Evolutionary conservation across 1,140 invertebrate genomes (phyloP), one percentile per base, ranked within the genome.

Genomic region (Dendroctonus valens): DNA sequence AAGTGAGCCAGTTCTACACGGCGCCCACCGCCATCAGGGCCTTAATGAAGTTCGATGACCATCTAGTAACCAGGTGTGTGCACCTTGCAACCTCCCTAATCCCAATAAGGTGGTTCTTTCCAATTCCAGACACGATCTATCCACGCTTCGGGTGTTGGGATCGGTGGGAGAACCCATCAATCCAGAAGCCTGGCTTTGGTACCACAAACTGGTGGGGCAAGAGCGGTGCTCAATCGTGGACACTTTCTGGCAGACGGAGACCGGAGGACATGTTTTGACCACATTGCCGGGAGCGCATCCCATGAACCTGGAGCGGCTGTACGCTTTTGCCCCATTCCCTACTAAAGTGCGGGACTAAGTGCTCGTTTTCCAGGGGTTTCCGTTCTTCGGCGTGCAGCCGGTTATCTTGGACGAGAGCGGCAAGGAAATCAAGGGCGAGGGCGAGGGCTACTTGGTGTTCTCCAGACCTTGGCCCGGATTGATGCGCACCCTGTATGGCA

Each of bases 231-330:
- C 94, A 52, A 94, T 99, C 75, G 93, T 94, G 0, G 97, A 99
- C 75, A 99, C 97, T 1, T 99, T 97, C 80, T 99, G 97, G 96
- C 97, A 99, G 81, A 99, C 97, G 1, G 97, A 99, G 84, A 99
- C 97, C 26, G 96, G 96, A 7, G 92, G 93, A 2, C 92, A 95
- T 81, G 92, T 98, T 2, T 85, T 99, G 3, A 97, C 96, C 48
- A 93, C 96, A 39, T 79, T 99, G 38, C 97, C 97, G 37, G 96
- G 94, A 40, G 93, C 91, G 9, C 97, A 94, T 7, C 92, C 94
- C 6, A 93, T 95, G 85, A 99, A 99, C 96, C 97, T 5, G 97
- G 97, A 55, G 93, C 96, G 63, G 96, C 96, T 69, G 94, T 96
- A 85, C 87, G 87, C 5, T 55, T n/a, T 39, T 12, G 26, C 41